Evolutionary conservation across 2,113 vertebrate species (phyloP), one percentile per base, ranked within the genome.

Genomic region (Tamias sibiricus): DNA sequence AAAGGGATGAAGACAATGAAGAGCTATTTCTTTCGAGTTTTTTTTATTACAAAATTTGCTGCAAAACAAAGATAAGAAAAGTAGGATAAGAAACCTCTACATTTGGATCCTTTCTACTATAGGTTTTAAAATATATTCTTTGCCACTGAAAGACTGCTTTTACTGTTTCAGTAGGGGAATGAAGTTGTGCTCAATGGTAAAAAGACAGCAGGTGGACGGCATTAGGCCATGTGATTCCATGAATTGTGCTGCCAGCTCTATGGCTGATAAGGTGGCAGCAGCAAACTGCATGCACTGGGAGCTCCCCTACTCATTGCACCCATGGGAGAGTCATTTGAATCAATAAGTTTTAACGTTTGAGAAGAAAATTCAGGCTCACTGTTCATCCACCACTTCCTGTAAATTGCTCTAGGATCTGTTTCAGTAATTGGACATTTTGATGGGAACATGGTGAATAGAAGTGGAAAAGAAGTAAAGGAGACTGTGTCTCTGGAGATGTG

Each of bases 1-100:
- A 96, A 95, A 87, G 28, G 9, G 32, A 75, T 84, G 52, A 76
- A 35, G 20, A 94, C 71, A 95, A 96, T 82, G 47, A 94, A 87
- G 75, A 74, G 64, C 94, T 95, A 76, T 89, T 94, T 95, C n/a
- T 79, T 95, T 92, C 30, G 12, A 74, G 64, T 68, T 97, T 96
- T 97, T 96, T 94, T 91, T 59, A 87, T 87, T 86, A 93, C 66
- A 83, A 77, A 94, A 96, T 95, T 95, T 95, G 35, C 69, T 88
- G 37, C 68, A 96, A 94, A 96, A 49, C 44, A 94, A 91, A 97
- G 95, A 91, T 54, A 64, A 49, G 22, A 87, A 93, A 92, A 94
- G 28, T 64, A 71, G 49, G 44, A 72, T 87, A 81, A 81, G 59
- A 97, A 96, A 62, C 7, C 24, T 95, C 87, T 96, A n/a, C 87